These are phyloP conservation scores for Camponotus fellah DNA, from an alignment of 2,888 invertebrate genomes.

Conservation along the genomic window DNA sequence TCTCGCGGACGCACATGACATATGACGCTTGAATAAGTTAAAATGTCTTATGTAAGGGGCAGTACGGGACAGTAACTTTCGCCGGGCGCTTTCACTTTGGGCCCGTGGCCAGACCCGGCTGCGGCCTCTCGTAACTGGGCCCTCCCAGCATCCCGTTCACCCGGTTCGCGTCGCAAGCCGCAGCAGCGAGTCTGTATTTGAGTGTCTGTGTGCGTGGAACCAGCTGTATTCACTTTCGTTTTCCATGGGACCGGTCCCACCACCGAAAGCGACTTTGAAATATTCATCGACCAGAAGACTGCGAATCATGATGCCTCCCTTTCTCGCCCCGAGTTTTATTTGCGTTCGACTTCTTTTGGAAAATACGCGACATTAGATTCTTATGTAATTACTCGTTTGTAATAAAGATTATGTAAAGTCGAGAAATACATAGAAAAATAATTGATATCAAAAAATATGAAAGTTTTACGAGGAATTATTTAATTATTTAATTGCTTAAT, in stretches of 20 bases:
- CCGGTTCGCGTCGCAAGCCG: constrained; percentile 43
- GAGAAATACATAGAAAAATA: constrained; percentile 4
- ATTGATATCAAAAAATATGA: neutral
- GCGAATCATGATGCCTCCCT: neutral
- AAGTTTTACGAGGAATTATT: neutral
- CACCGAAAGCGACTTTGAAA: constrained; percentile 58
- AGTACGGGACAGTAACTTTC: constrained; percentile 82
- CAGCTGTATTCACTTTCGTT: constrained; percentile 76
- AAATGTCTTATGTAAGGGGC: constrained; percentile 83
- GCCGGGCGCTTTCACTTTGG: constrained; percentile 85
- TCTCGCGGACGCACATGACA: constrained; percentile 55
- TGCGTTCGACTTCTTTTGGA: constrained; percentile 24
- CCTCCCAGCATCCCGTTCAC: constrained; percentile 85
- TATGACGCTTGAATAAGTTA: constrained; percentile 82
- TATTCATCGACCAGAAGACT: constrained; percentile 22
- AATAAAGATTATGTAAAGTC: constrained; percentile 28
- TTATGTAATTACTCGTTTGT: constrained; percentile 43
- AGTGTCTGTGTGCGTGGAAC: constrained; percentile 38
- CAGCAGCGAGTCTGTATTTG: constrained; percentile 36
- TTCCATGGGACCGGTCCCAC: constrained; percentile 64
- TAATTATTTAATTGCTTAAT: neutral
- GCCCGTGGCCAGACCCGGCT: constrained; percentile 72
- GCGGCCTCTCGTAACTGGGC: constrained; percentile 67
- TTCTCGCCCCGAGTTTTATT: neutral
- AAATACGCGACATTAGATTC: constrained; percentile 30